phyloP scores from a whole-genome alignment of 1,140 invertebrate genomes.

The Pseudomyrmex flavicornis region DNA sequence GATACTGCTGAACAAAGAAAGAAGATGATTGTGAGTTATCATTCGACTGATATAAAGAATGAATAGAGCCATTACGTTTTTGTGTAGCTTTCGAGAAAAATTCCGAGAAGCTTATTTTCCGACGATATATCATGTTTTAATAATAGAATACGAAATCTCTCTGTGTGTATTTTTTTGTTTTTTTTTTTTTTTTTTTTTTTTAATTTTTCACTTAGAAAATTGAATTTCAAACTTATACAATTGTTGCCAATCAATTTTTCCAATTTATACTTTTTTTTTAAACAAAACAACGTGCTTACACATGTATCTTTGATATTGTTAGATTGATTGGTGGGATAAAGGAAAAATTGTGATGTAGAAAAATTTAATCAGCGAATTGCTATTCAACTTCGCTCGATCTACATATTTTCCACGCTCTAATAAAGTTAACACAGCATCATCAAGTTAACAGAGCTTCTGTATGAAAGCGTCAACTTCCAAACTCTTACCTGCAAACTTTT shows the following conservation, averaged over 20 bases:
- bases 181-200: background rate
- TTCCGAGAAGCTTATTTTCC: background rate
- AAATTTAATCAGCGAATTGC: constrained; percentile 8
- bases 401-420: background rate
- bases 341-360: background rate
- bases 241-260: background rate
- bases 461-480: background rate
- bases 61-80: no score
- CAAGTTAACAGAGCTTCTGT: background rate
- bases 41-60: no score
- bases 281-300: no score
- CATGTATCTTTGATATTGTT: constrained; percentile 6
- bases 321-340: background rate
- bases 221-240: background rate
- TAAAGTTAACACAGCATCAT: background rate
- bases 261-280: no score
- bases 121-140: background rate
- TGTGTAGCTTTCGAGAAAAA: background rate
- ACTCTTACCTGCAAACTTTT: background rate
- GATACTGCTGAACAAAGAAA: background rate
- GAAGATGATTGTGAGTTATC: no score
- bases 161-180: background rate
- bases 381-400: background rate
- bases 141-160: no score
- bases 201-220: background rate